phyloP scores from a whole-genome alignment of 1,140 invertebrate species.

The Drosophila sucinea region DNA sequence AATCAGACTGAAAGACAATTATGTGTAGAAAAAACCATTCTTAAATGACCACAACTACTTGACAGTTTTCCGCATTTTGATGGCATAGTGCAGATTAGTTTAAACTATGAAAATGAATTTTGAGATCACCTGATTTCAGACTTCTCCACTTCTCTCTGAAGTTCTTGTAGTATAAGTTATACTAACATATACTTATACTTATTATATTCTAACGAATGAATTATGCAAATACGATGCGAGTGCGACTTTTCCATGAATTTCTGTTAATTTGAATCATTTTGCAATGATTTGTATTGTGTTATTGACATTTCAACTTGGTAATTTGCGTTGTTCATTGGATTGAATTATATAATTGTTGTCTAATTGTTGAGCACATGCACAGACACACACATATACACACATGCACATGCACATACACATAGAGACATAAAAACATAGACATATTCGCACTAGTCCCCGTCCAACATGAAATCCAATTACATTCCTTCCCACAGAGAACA shows the following conservation, averaged over 20 bases:
- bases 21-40: too few relatives aligned
- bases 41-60: too few relatives aligned
- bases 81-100: too few relatives aligned
- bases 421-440: neutral
- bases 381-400: constrained; percentile 23
- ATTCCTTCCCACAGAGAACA: constrained; percentile 45
- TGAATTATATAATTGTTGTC: constrained; percentile 79
- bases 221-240: constrained; percentile 30
- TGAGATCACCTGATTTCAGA: too few relatives aligned
- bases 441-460: constrained; percentile 26
- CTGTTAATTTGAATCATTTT: constrained; percentile 71
- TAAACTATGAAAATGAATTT: too few relatives aligned
- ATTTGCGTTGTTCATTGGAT: constrained; percentile 73
- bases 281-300: constrained; percentile 53
- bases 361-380: constrained; percentile 69
- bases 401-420: constrained; percentile 12
- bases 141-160: too few relatives aligned
- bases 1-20: too few relatives aligned
- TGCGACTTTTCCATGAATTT: constrained; percentile 31
- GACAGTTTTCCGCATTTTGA: too few relatives aligned
- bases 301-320: constrained; percentile 57
- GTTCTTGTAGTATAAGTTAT: too few relatives aligned
- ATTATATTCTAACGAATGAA: constrained; percentile 2
- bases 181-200: neutral
- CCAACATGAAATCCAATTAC: neutral